Percentiles rank a stretch among this genome's conserved stretches.
phyloP scores from a whole-genome alignment of 2,888 invertebrate genomes.

The Leptinotarsa tumamoca region DNA sequence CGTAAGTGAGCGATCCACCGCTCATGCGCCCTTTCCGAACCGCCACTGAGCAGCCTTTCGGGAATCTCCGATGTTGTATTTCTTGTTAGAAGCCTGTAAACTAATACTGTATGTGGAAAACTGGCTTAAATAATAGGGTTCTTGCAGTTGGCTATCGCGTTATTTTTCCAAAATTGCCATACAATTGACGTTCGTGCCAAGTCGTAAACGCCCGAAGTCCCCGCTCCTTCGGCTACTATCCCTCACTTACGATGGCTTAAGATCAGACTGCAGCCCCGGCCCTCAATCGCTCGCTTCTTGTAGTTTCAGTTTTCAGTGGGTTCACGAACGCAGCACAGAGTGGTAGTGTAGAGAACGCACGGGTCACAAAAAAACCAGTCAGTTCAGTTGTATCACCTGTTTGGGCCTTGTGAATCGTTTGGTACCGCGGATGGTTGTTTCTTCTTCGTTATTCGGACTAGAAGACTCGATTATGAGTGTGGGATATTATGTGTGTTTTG shows the following conservation, averaged over 20 bases:
- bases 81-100: too few species aligned
- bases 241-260: slow-evolving; percentile 10
- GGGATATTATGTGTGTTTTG: slow-evolving; percentile 37
- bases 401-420: slow-evolving; percentile 27
- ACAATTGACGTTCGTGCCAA: background rate
- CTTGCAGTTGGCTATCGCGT: background rate
- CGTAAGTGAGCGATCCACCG: background rate
- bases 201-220: background rate
- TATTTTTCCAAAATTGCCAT: background rate
- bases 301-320: slow-evolving; percentile 36
- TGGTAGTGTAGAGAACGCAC: slow-evolving; percentile 14
- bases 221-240: background rate
- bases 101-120: too few species aligned
- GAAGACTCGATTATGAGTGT: slow-evolving; percentile 35
- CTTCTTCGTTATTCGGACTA: slow-evolving; percentile 10
- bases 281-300: slow-evolving; percentile 25
- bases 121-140: too few species aligned
- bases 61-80: background rate
- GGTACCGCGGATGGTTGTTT: slow-evolving; percentile 28
- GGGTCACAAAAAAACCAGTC: slow-evolving; percentile 32
- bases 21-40: background rate
- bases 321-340: slow-evolving; percentile 15
- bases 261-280: background rate
- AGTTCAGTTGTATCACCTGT: slow-evolving; percentile 41
- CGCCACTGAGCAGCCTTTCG: background rate